Conservation (phyloP, 2,888 invertebrate species). For the Hymenopus coronatus region DNA sequence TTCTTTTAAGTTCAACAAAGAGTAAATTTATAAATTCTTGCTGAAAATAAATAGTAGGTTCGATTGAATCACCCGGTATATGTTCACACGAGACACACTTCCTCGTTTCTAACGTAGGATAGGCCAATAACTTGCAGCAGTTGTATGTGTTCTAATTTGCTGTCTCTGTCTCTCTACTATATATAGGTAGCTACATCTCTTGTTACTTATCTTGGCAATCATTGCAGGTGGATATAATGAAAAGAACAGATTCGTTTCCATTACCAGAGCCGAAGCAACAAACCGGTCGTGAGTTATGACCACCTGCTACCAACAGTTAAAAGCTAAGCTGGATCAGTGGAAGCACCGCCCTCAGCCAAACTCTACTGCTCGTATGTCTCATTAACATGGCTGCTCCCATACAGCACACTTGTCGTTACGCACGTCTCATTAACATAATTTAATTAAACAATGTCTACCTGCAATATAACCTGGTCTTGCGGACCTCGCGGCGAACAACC, state of each 20-base stretch:
- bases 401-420: not conserved
- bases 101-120: too few relatives aligned
- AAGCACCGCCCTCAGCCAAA: not conserved
- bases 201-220: constrained; percentile 2
- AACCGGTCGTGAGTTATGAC: constrained; percentile 1
- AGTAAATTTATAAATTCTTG: too few relatives aligned
- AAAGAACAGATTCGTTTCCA: not conserved
- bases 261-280: not conserved
- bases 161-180: not conserved
- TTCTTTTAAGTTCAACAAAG: too few relatives aligned
- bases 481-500: not conserved
- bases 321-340: not conserved
- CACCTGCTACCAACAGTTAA: not conserved
- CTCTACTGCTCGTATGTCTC: not conserved
- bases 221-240: not conserved
- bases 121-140: too few relatives aligned
- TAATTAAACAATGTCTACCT: constrained; percentile 4
- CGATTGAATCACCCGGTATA: too few relatives aligned
- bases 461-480: not conserved
- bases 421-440: constrained; percentile 9
- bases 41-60: too few relatives aligned
- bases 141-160: not conserved
- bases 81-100: too few relatives aligned
- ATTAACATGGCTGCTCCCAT: not conserved
- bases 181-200: not conserved